Base-by-base conservation (phyloP, 2,888 invertebrate genomes). In the Plutella xylostella region DNA sequence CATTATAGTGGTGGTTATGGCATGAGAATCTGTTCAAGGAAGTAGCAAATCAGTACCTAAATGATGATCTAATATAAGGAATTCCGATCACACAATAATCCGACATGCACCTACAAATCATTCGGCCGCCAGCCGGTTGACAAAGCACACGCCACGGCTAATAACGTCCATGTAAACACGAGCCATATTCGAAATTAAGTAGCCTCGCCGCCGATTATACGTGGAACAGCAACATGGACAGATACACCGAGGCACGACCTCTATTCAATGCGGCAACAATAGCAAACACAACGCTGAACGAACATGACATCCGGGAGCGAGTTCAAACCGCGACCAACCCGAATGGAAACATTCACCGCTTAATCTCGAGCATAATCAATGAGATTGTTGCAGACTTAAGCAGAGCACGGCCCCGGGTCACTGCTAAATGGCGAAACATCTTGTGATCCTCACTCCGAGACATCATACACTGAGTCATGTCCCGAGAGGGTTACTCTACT, bases 241-340 rank as follows among this genome's bases (percentile, higher is more conserved):
- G 28, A 9, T 52, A 25, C 46, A 42, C 18, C 46, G 52, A 52
- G 52, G 64, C 71, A 71, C 70, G 72, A 72, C 56, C 58, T 57
- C 62, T 58, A 65, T 69, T 65, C 59, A 68, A 68, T 61, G 63
- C 60, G 56, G 65, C 60, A 67, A 65, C 63, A 60, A 71, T 65
- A 68, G 68, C 65, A 33, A n/a, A 61, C 70, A 55, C 68, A 72
- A 72, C 69, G 67, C 67, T 68, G 72, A 72, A 66, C 64, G 58
- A 69, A 75, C 72, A 74, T 71, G 76, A 76, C 77, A 78, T 79
- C 78, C 77, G 77, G 78, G 74, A 75, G 77, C 69, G 64, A 71
- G 75, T 72, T 76, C 73, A 76, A 65, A 63, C 66, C 65, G 54
- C 56, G 64, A 68, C 69, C 55, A 64, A 72, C 66, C 67, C 66